phyloP scores from a whole-genome alignment of 2,888 invertebrate species.

The Parnassius glacialis region DNA sequence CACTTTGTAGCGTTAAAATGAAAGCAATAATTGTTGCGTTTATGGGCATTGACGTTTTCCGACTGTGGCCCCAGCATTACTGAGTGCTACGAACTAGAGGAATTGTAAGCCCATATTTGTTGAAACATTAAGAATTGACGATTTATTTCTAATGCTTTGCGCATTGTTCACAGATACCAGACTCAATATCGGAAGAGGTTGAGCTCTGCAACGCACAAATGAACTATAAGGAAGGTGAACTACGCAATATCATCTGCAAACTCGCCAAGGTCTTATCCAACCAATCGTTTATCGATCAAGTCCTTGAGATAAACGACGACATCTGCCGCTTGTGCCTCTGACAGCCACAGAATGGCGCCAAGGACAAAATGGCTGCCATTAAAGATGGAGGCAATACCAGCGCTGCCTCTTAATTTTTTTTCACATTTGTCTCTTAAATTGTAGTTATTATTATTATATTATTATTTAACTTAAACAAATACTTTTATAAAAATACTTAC shows the following conservation, averaged over 20 bases:
- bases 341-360: slow-evolving; percentile 39
- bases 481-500: slow-evolving; percentile 19
- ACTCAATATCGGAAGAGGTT: slow-evolving; percentile 82
- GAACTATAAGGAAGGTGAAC: slow-evolving; percentile 83
- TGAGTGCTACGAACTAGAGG: too few relatives aligned
- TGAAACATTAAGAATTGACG: too few relatives aligned
- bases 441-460: slow-evolving; percentile 35
- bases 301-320: slow-evolving; percentile 89
- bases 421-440: slow-evolving; percentile 38
- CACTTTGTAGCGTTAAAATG: too few relatives aligned
- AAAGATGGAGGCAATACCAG: slow-evolving; percentile 22
- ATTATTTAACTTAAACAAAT: slow-evolving; percentile 24
- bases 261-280: slow-evolving; percentile 86
- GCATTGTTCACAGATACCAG: slow-evolving; percentile 75
- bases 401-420: slow-evolving; percentile 22
- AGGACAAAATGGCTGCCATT: slow-evolving; percentile 47
- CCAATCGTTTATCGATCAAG: slow-evolving; percentile 86
- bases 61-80: too few relatives aligned
- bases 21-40: too few relatives aligned
- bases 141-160: too few relatives aligned
- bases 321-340: slow-evolving; percentile 88
- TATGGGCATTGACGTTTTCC: too few relatives aligned
- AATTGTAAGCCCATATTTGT: too few relatives aligned
- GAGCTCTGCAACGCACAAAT: slow-evolving; percentile 87
- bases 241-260: slow-evolving; percentile 83